Evolutionary conservation across 2,113 vertebrate species (phyloP).

Genomic region (Coturnix japonica): DNA sequence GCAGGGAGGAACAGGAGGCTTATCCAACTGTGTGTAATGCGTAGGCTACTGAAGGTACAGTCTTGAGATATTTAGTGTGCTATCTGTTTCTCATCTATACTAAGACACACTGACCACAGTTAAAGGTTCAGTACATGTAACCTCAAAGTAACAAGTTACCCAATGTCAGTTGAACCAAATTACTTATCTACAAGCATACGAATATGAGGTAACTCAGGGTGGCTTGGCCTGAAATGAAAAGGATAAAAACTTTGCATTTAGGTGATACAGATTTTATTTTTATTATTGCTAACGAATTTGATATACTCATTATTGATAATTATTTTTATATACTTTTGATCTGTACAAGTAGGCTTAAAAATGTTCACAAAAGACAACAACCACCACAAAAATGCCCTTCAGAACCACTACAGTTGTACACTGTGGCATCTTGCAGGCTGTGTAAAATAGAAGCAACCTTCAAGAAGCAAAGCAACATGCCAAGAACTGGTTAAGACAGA

Average conservation of each 20-base stretch:
- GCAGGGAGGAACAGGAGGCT: neutral
- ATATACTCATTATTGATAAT: too few species aligned
- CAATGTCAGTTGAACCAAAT: neutral
- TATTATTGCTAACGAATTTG: too few species aligned
- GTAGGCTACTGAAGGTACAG: neutral
- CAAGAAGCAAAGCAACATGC: neutral
- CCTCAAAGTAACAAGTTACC: neutral
- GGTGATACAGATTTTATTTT: neutral
- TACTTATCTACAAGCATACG: neutral
- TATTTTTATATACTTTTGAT: neutral
- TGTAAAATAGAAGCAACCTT: neutral
- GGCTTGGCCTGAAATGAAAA: neutral
- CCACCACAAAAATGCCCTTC: neutral
- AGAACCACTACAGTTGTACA: neutral
- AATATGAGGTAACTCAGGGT: neutral
- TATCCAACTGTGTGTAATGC: neutral
- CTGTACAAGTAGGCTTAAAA: neutral
- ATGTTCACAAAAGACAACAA: neutral
- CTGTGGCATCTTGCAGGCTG: neutral
- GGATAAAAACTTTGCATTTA: neutral
- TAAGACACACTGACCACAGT: neutral
- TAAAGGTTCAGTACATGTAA: neutral
- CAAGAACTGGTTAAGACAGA: neutral
- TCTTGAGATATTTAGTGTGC: neutral
- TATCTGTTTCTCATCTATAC: conserved; percentile 32